A percentile compares a stretch with the other conserved stretches of the same genome.
Conservation (phyloP, 2,888 invertebrate species). For the Priocnemis perturbator region DNA sequence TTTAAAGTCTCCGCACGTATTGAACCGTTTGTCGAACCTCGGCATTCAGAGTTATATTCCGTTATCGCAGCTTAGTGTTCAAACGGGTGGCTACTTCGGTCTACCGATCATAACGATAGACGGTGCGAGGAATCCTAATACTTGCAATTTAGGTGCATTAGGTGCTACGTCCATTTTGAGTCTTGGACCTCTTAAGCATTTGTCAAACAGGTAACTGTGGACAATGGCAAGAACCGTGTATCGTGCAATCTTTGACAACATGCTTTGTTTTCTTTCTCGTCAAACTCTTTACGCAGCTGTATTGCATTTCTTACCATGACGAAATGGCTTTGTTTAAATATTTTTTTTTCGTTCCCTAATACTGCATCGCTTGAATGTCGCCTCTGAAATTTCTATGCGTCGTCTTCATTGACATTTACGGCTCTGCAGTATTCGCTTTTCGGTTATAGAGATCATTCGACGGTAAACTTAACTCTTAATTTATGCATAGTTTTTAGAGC, state of each 20-base stretch:
- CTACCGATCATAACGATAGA: constrained; percentile 84
- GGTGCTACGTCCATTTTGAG: constrained; percentile 84
- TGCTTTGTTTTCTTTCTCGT: not conserved
- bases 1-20: constrained; percentile 81
- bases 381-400: not conserved
- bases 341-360: not conserved
- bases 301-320: constrained; percentile 6
- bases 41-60: constrained; percentile 87
- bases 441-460: too few relatives aligned
- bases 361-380: not conserved
- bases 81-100: constrained; percentile 81
- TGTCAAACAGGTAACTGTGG: constrained; percentile 71
- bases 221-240: constrained; percentile 26
- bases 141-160: constrained; percentile 79
- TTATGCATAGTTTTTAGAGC: constrained; percentile 42
- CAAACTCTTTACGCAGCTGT: not conserved
- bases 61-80: constrained; percentile 80
- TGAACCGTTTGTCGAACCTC: constrained; percentile 80
- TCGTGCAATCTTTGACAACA: constrained; percentile 24
- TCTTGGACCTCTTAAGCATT: constrained; percentile 82
- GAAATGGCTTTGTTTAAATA: not conserved
- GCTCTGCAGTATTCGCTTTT: not conserved
- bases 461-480: constrained; percentile 8
- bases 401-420: not conserved
- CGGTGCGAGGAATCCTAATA: constrained; percentile 79